Evolutionary conservation across 1,140 invertebrate species (phyloP), one percentile per base, ranked within the genome.

Genomic region (Luehdorfia chinensis): DNA sequence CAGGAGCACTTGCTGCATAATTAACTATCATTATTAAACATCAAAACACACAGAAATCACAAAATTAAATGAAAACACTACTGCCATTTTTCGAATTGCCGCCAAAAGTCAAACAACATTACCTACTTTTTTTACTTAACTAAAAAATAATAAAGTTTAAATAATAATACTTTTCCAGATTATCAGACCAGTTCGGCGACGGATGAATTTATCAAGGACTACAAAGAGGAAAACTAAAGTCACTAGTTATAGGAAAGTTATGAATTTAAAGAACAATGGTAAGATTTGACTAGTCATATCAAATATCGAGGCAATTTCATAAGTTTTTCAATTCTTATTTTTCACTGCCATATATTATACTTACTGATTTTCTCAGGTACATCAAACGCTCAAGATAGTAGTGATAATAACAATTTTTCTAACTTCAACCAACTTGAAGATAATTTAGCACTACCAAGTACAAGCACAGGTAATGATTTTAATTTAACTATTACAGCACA

Each of bases 401-500:
- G 75, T 57, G 73, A 77, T 61, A 77, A 74, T 37, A 83, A 75
- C 48, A 72, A 74, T 61, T 68, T 69, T 66, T 47, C 58, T 11
- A 71, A 66, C 61, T 67, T 73, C 34, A 67, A 81, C 47, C 69
- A 75, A 55, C 67, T 61, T 9, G 70, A 78, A 30, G 79, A 79
- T 15, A 83, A 84, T 69, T 61, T 87, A 64, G 73, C 83, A 27
- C 71, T 87, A 50, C 89, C 89, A 2, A 90, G 89, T 59, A 90
- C 89, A 25, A 90, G 89, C 60, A 89, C 89, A 59, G 89, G 89
- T 75, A 86, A 58, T 15, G 7, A 21, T n/a, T n/a, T n/a, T n/a
- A 21, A 21, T 21, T 21, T 4, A 21, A 4, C 19, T 3, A 21
- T 7, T 21, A 21, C 3, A 21, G 19, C 3, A 3, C 19, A 21